Evolutionary conservation across 1,140 invertebrate genomes (phyloP).

Genomic region (Armadillidium nasatum): DNA sequence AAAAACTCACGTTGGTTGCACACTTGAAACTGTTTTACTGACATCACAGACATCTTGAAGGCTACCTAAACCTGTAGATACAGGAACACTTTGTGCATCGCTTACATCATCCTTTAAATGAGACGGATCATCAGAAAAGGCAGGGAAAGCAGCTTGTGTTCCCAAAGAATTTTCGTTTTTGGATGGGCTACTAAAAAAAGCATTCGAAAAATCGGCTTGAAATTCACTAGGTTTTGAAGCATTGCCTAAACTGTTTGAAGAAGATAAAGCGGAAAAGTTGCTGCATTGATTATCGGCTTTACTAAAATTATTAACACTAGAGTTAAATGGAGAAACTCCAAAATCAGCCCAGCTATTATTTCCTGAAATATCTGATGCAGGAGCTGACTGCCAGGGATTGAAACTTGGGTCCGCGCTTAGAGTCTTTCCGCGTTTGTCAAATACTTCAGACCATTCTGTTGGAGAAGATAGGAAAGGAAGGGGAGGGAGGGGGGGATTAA

Average conservation of each 20-base stretch:
- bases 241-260: background rate
- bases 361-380: background rate
- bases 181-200: background rate
- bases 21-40: background rate
- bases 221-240: background rate
- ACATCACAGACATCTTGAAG: slow-evolving; percentile 7
- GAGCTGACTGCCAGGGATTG: background rate
- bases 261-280: background rate
- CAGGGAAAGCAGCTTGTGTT: background rate
- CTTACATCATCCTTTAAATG: background rate
- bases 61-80: background rate
- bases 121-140: background rate
- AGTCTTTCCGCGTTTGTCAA: background rate
- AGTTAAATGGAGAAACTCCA: background rate
- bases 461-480: no score
- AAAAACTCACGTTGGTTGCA: no score
- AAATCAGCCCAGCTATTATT: background rate
- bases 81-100: background rate
- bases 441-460: background rate
- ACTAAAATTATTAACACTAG: background rate
- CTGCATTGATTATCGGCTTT: background rate
- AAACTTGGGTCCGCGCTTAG: background rate
- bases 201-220: background rate
- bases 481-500: no score
- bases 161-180: background rate